Evolutionary conservation across 2,113 vertebrate genomes (phyloP).

Genomic region (Colossoma macropomum): DNA sequence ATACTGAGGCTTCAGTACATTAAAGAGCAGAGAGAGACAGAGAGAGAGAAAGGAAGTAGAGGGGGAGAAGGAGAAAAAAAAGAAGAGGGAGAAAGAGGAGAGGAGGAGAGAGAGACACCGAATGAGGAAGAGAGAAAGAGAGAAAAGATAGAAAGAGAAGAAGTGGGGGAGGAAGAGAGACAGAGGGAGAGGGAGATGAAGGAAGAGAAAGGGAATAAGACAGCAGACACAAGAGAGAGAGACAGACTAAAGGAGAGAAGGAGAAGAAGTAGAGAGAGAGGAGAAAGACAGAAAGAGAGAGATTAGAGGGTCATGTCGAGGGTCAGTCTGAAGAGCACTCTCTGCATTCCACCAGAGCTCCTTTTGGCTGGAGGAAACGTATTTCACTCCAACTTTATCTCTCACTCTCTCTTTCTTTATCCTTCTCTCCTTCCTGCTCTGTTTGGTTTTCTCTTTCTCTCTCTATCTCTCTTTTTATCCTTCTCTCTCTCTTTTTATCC

Average conservation of each 20-base stretch:
- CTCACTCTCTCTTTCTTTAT: background rate
- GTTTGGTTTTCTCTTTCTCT: background rate
- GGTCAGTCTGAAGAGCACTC: background rate
- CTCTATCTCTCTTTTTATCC: background rate
- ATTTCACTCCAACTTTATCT: conserved; percentile 27
- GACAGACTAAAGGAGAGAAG: no score
- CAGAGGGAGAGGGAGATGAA: background rate
- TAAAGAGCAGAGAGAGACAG: background rate
- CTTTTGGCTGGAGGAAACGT: conserved; percentile 28
- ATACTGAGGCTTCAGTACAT: conserved; percentile 7
- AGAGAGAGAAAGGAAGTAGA: conserved; percentile 2
- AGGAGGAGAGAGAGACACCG: background rate
- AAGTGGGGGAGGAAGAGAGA: background rate
- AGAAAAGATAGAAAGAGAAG: background rate
- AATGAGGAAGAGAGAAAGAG: background rate
- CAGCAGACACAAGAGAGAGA: background rate
- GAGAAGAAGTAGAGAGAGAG: no score
- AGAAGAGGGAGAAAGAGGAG: no score
- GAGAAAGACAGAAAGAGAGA: no score
- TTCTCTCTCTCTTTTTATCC: no score
- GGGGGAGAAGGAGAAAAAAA: background rate
- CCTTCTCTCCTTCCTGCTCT: background rate
- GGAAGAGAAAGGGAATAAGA: background rate
- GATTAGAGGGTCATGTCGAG: background rate
- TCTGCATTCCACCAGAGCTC: conserved; percentile 3